Conservation (phyloP, 1,140 invertebrate species). For the Anoplophora glabripennis region DNA sequence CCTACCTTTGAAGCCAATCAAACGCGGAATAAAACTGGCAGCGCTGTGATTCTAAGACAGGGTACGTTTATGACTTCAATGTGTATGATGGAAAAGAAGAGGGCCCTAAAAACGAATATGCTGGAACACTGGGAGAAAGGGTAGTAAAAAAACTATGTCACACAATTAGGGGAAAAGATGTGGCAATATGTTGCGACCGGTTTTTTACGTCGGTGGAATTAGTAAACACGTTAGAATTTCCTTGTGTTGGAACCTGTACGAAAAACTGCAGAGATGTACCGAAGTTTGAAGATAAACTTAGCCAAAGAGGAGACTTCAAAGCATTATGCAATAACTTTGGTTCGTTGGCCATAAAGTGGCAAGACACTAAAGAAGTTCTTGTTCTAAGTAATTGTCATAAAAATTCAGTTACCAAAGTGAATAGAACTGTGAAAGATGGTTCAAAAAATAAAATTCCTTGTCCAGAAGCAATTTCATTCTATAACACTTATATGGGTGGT, state of each 20-base stretch:
- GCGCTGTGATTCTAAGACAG: constrained; percentile 33
- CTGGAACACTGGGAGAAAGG: constrained; percentile 29
- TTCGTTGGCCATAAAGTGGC: too few species aligned
- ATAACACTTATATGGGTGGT: too few species aligned
- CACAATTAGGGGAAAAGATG: too few species aligned
- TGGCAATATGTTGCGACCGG: constrained; percentile 3
- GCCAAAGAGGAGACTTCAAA: background rate
- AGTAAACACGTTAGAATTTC: background rate
- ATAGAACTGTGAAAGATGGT: too few species aligned
- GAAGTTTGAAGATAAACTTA: constrained; percentile 13
- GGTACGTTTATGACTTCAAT: constrained; percentile 36
- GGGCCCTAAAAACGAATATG: background rate
- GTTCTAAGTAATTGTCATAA: too few species aligned
- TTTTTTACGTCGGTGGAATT: constrained; percentile 10
- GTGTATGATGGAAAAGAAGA: constrained; percentile 35
- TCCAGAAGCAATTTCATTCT: too few species aligned
- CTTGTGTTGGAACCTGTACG: constrained; percentile 6
- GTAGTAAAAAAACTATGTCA: constrained; percentile 30
- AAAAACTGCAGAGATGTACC: constrained; percentile 9
- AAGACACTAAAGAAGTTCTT: too few species aligned
- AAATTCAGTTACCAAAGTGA: too few species aligned
- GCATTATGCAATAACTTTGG: too few species aligned
- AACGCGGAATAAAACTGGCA: constrained; percentile 43
- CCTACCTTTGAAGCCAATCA: too few species aligned
- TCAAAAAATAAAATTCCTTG: too few species aligned